Evolutionary conservation across 2,888 invertebrate genomes (phyloP).

Genomic region (Thymelicus sylvestris): DNA sequence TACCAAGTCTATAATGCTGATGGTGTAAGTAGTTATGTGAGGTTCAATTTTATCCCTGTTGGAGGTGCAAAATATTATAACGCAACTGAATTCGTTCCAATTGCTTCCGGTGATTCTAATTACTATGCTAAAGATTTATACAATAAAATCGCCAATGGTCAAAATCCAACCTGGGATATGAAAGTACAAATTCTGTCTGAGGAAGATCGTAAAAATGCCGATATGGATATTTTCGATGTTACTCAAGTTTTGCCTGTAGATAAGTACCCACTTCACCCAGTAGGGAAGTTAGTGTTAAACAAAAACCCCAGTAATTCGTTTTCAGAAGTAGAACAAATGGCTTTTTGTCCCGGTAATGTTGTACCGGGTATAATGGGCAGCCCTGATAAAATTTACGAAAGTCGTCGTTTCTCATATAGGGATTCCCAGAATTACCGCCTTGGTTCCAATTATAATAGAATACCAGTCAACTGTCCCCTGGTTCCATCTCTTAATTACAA

Average conservation of each 20-base stretch:
- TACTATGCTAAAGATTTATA: conserved; percentile 93
- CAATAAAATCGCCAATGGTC: conserved; percentile 90
- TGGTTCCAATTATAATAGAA: conserved; percentile 93
- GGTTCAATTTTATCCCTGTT: conserved; percentile 95
- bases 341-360: conserved; percentile 93
- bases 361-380: conserved; percentile 95
- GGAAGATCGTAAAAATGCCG: conserved; percentile 89
- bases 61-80: conserved; percentile 86
- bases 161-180: conserved; percentile 90
- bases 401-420: conserved; percentile 91
- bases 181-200: conserved; percentile 93
- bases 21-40: conserved; percentile 89
- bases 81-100: too few species aligned
- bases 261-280: conserved; percentile 91
- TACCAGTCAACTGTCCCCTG: conserved; percentile 95
- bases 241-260: conserved; percentile 92
- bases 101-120: conserved; percentile 91
- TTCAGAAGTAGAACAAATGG: conserved; percentile 94
- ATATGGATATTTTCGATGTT: conserved; percentile 95
- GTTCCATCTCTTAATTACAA: conserved; percentile 88
- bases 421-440: conserved; percentile 94
- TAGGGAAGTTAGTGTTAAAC: conserved; percentile 92
- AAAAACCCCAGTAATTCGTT: conserved; percentile 95
- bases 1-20: conserved; percentile 92
- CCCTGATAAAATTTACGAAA: conserved; percentile 94